These are phyloP conservation scores for Phaetusa simplex DNA, from an alignment of 2,113 vertebrate genomes.

Conservation along the genomic window DNA sequence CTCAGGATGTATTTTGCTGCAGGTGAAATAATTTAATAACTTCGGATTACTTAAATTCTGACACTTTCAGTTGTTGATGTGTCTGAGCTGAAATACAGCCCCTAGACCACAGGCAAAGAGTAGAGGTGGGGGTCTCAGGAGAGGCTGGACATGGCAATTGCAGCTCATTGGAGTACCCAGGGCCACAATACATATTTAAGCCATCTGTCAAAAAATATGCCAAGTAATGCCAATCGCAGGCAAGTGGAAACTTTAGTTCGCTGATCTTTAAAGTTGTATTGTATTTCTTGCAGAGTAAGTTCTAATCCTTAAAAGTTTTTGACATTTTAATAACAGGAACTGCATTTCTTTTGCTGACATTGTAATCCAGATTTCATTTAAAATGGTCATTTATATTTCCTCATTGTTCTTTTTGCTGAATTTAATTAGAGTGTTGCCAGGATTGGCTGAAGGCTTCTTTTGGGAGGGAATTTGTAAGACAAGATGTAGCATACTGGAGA, in stretches of 20 bases:
- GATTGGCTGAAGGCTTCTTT: slow-evolving; percentile 6
- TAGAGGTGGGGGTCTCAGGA: not conserved
- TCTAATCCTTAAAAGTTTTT: not conserved
- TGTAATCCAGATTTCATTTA: slow-evolving; percentile 11
- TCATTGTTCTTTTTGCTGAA: slow-evolving; percentile 6
- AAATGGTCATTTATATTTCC: slow-evolving; percentile 14
- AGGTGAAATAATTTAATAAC: not conserved
- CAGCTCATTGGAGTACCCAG: not conserved
- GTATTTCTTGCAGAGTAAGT: not conserved
- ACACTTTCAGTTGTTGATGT: not conserved
- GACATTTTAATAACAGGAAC: not conserved
- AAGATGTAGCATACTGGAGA: not conserved
- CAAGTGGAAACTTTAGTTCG: slow-evolving; percentile 3
- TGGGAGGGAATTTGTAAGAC: not conserved
- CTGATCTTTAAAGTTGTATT: not conserved
- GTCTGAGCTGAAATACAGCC: not conserved
- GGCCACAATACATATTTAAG: not conserved
- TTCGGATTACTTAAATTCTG: not conserved
- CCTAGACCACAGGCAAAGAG: rapidly evolving
- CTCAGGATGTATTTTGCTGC: not conserved
- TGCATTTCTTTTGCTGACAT: not conserved
- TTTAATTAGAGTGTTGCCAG: slow-evolving; percentile 23
- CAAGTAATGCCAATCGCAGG: not conserved
- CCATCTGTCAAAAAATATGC: not conserved
- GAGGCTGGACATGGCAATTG: not conserved